Base-by-base conservation (phyloP, 1,140 invertebrate species). In the Pseudoatta argentina region DNA sequence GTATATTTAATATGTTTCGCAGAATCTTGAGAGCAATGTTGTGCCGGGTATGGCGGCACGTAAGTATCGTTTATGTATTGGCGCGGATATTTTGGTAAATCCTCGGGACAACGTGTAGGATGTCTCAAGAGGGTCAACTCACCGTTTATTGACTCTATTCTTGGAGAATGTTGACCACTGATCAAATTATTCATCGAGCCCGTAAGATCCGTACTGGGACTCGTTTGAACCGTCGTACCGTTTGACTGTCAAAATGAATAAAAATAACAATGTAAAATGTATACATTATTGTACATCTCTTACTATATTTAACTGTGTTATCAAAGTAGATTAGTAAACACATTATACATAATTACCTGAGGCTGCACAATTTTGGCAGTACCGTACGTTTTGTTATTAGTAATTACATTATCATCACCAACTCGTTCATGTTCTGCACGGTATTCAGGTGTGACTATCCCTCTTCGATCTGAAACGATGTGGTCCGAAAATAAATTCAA, bases 381-480 rank as follows among this genome's bases (percentile, higher is more conserved):
- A 79, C 96, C 96, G 91, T 96, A 96, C 77, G 95, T 95, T 89
- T 96, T 96, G 87, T 94, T 95, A 92, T 94, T 94, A 82, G 94
- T 92, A 91, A 95, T 94, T 66, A 95, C 91, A 92, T 93, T 94
- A 87, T 96, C 95, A 66, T 93, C 93, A 78, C 92, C 88, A 76
- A 93, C 88, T 92, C 94, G 93, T 81, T 94, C 96, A 92, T 96
- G 96, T 93, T 97, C 96, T 59, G 96, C 94, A 91, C 96, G 95
- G 90, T 96, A 97, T 92, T 97, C 97, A 55, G 97, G 96, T n/a
- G 97, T 97, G 57, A 97, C 97, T 53, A 97, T 93, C 57, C 97
- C 97, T 93, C 97, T 95, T 89, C 97, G 96, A 93, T 96, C 96
- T 96, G 88, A 59, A 92, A 94, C 86, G 55, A 63, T 77, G 61